phyloP scores from a whole-genome alignment of 2,888 invertebrate species.

The Rhimphoctona megacephalus region DNA sequence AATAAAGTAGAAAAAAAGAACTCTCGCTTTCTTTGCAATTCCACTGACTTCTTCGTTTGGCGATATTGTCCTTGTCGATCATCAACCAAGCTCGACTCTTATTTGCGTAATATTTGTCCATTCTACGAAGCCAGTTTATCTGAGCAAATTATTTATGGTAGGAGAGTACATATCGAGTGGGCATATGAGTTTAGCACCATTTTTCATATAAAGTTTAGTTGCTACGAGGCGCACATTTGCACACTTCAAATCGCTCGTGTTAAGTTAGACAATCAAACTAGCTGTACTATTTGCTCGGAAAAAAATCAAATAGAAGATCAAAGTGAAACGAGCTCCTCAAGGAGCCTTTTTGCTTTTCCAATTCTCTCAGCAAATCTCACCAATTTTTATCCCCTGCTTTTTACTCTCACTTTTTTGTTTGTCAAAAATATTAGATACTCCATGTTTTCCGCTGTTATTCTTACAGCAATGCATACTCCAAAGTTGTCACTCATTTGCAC shows the following conservation, averaged over 20 bases:
- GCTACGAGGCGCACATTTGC: slow-evolving; percentile 22
- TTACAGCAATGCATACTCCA: slow-evolving; percentile 5
- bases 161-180: slow-evolving; percentile 48
- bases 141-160: slow-evolving; percentile 64
- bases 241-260: slow-evolving; percentile 7
- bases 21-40: slow-evolving; percentile 58
- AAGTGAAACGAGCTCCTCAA: slow-evolving; percentile 1
- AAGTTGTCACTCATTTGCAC: not conserved
- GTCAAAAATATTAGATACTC: slow-evolving; percentile 47
- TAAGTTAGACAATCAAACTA: not conserved
- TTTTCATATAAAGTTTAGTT: slow-evolving; percentile 49
- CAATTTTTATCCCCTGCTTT: slow-evolving; percentile 13
- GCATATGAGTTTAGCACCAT: slow-evolving; percentile 68
- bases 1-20: slow-evolving; percentile 34
- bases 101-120: slow-evolving; percentile 67
- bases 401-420: slow-evolving; percentile 63
- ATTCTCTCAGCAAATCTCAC: slow-evolving; percentile 18
- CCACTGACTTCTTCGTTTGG: slow-evolving; percentile 25
- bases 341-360: slow-evolving; percentile 55
- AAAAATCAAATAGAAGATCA: slow-evolving; percentile 54
- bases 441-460: slow-evolving; percentile 28
- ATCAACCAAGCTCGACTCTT: slow-evolving; percentile 40
- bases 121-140: slow-evolving; percentile 33
- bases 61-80: slow-evolving; percentile 46
- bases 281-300: slow-evolving; percentile 58